Base-by-base conservation (phyloP, 2,113 vertebrate genomes). In the Speoplatyrhinus poulsoni region DNA sequence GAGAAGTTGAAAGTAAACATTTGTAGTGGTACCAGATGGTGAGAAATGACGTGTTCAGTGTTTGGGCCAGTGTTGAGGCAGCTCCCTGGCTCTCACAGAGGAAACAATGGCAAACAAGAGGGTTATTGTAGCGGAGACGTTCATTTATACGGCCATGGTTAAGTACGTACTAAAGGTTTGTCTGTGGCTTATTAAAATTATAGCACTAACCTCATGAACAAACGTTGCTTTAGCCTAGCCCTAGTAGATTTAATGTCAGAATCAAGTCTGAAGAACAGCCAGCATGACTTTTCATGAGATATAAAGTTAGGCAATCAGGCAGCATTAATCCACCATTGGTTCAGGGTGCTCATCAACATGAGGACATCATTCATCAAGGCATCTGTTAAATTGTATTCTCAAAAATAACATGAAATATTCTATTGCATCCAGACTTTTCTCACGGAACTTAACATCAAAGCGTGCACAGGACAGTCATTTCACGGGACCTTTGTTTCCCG, bases 1-100 rank as follows among this genome's bases (percentile, higher is more conserved):
- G 56, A 12, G 16, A 60, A 67, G 69, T 49, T 75, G 49, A 75
- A 76, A 75, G 73, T 59, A 74, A 81, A 78, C 68, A 70, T 75
- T 46, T 79, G 19, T 61, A 49, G 12, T 67, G 63, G 65, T 68
- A 73, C 32, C 81, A 87, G 86, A 86, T 77, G 69, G 76, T 73
- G 67, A 77, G 75, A 65, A 67, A 75, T 60, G 62, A 68, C 75
- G 53, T 66, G 63, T 75, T 77, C 32, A 72, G 67, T 47, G 59
- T 74, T 70, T 57, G 26, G 60, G 73, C 67, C 69, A 77, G 60
- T 73, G 62, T 8, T 55, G 66, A 65, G 70, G 64, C 76, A 72
- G 68, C 67, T 69, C 50, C 12, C 56, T 46, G 66, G 66, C 46
- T 60, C 57, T 62, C 66, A 48, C 17, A 78, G 59, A 77, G 54